Percentiles rank a stretch among this genome's conserved stretches.
Evolutionary conservation across 2,888 invertebrate species (phyloP).

Genomic region (Penaeus monodon): DNA sequence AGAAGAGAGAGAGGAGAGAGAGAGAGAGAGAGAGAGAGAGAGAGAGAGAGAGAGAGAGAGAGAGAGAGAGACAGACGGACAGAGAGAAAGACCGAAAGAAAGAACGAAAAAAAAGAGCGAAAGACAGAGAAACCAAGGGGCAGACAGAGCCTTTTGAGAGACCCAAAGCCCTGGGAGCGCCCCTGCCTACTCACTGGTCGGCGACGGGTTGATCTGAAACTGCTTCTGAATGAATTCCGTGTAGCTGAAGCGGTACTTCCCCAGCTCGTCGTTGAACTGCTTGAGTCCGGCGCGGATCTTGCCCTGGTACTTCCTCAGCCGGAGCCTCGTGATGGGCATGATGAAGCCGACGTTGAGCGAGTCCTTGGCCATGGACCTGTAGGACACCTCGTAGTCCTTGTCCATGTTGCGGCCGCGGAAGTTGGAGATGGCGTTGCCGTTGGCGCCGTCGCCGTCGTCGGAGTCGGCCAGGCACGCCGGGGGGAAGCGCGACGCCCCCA

Average conservation of each 20-base stretch:
- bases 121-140: no score
- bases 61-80: no score
- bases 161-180: no score
- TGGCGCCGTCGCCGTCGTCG: background rate
- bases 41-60: no score
- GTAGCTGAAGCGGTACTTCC: conserved; percentile 32
- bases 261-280: conserved; percentile 14
- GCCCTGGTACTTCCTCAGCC: conserved; percentile 19
- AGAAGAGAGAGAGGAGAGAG: no score
- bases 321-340: conserved; percentile 33
- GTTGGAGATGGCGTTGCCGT: conserved; percentile 4
- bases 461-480: no score
- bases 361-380: background rate
- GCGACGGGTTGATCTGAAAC: conserved; percentile 35
- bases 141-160: no score
- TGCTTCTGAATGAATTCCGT: conserved; percentile 34
- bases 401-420: conserved; percentile 21
- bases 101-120: no score
- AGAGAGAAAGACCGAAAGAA: no score
- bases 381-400: background rate
- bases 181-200: conserved; percentile 26
- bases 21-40: no score
- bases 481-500: background rate
- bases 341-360: conserved; percentile 32
- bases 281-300: conserved; percentile 22